Evolutionary conservation across 1,140 invertebrate genomes (phyloP), one percentile per base, ranked within the genome.

Genomic region (Heliconius himera): DNA sequence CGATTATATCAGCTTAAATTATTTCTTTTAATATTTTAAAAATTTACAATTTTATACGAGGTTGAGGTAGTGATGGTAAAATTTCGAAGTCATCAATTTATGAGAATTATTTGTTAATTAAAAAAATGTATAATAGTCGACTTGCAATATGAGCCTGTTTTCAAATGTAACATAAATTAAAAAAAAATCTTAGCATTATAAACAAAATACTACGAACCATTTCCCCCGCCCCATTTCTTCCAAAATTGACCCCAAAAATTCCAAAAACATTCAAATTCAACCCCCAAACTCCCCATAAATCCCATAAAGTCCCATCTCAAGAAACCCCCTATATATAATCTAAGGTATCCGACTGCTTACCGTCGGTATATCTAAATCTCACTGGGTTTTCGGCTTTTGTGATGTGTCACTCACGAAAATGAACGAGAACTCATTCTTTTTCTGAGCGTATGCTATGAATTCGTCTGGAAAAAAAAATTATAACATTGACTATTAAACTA

Each of bases 371-470:
- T 87, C 73, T 54, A 79, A 85, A 76, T 78, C 90, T 94, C 91
- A 95, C 86, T 95, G 92, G 0, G 82, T 56, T 78, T 95, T 95
- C 18, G 89, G 87, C 84, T 95, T 95, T 26, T 85, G 84, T 18
- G 76, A 70, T 36, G 26, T 77, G 56, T 94, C 93, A 26, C 83
- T 86, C 72, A 90, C 86, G 86, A 95, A 95, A 6, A 95, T 81
- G 78, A 92, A 91, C 8, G 94, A 84, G 81, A 94, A 95, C 78
- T 95, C 95, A 0, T 91, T 80, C 79, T 93, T 94, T 83, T 95
- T 95, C 76, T 93, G 86, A 1, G 95, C 95, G 87, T 92, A 95
- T 1, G 82, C 83, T 66, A 95, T 87, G 84, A 96, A 95, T 77
- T 95, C 95, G 70, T 95, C 95, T 96, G 90, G 38, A 93, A 81